These are phyloP conservation scores for Centropyge bicolor DNA, from an alignment of 2,797 vertebrate genomes.

Conservation along the genomic window DNA sequence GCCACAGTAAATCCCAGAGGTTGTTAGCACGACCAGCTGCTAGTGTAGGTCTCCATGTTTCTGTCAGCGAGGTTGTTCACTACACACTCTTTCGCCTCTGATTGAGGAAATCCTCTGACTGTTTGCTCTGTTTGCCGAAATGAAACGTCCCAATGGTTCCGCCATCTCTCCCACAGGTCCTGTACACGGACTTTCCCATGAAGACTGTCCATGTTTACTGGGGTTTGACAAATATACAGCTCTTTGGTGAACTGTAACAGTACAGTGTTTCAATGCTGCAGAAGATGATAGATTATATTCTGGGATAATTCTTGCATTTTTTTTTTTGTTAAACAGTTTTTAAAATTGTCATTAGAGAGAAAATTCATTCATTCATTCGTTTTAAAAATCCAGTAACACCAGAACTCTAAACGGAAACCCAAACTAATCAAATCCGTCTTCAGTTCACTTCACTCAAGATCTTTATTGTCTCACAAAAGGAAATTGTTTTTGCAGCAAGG, in stretches of 20 bases:
- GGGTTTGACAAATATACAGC: slow-evolving; percentile 74
- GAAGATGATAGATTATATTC: slow-evolving; percentile 20
- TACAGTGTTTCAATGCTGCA: slow-evolving; percentile 14
- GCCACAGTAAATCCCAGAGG: slow-evolving; percentile 79
- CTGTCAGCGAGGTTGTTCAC: slow-evolving; percentile 89
- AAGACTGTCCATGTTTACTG: slow-evolving; percentile 70
- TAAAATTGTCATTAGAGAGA: neutral
- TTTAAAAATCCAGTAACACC: neutral
- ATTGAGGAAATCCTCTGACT: slow-evolving; percentile 91
- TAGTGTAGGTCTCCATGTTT: slow-evolving; percentile 80
- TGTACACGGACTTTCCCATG: slow-evolving; percentile 78
- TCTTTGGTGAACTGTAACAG: slow-evolving; percentile 55
- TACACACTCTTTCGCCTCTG: slow-evolving; percentile 82
- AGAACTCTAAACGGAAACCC: neutral
- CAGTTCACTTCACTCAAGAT: neutral
- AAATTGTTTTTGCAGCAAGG: slow-evolving; percentile 22
- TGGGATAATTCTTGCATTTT: neutral
- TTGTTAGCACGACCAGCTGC: slow-evolving; percentile 86
- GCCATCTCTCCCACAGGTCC: slow-evolving; percentile 72
- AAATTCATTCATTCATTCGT: no score
- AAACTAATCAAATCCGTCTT: neutral
- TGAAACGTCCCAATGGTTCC: slow-evolving; percentile 82
- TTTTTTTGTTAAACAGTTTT: neutral
- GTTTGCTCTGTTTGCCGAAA: slow-evolving; percentile 83
- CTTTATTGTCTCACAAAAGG: slow-evolving; percentile 12